Evolutionary conservation across 1,140 invertebrate species (phyloP).

Genomic region (Marisa cornuarietis): DNA sequence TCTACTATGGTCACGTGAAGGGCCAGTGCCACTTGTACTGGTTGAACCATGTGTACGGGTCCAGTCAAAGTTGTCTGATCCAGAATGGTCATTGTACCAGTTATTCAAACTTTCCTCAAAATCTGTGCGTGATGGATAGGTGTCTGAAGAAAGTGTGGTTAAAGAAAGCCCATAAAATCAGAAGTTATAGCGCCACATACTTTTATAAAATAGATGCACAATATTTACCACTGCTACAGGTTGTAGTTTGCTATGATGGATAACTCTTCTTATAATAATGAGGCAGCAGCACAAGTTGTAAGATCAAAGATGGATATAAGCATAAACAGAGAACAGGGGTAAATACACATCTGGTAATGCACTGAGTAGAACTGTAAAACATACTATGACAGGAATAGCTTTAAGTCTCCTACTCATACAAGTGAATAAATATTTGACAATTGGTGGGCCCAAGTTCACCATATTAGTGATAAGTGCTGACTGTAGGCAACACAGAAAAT

Average conservation of each 20-base stretch:
- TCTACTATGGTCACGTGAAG: conserved; percentile 52
- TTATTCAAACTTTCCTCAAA: conserved; percentile 80
- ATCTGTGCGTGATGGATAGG: conserved; percentile 70
- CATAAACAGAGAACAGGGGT: no score
- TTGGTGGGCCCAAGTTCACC: no score
- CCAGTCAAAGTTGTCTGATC: conserved; percentile 81
- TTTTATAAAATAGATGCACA: no score
- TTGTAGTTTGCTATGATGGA: not conserved
- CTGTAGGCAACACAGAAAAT: no score
- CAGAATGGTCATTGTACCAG: conserved; percentile 76
- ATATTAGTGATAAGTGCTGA: no score
- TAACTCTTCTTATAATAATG: not conserved
- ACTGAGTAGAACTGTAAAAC: not conserved
- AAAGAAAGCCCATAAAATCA: no score
- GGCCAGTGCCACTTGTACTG: conserved; percentile 48
- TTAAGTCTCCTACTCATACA: not conserved
- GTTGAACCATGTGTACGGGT: conserved; percentile 70
- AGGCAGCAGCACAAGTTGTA: no score
- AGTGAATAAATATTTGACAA: no score
- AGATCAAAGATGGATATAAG: no score
- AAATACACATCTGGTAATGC: not conserved
- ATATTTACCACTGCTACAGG: not conserved
- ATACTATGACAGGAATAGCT: not conserved
- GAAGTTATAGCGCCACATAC: no score
- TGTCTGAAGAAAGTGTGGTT: conserved; percentile 21